A percentile compares a stretch with the other conserved stretches of the same genome.
These are phyloP conservation scores for Noturus placidus DNA, from an alignment of 2,113 vertebrate genomes.

Conservation along the genomic window DNA sequence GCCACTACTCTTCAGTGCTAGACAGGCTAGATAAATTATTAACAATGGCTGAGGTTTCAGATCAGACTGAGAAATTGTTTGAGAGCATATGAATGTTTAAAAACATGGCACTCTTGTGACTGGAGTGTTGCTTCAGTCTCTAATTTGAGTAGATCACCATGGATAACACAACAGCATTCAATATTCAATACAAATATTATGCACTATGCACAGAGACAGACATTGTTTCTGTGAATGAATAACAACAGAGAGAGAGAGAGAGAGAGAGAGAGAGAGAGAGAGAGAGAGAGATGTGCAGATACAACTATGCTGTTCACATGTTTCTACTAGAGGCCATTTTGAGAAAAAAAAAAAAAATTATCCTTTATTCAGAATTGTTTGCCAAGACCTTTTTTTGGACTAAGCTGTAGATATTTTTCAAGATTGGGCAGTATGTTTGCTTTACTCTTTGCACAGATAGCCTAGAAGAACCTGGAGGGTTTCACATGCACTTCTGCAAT, in stretches of 20 bases:
- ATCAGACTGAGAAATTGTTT: slow-evolving; percentile 74
- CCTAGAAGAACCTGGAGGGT: neutral
- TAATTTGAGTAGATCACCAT: slow-evolving; percentile 64
- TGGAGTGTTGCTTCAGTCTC: slow-evolving; percentile 57
- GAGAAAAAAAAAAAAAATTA: slow-evolving; percentile 38
- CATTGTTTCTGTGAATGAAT: slow-evolving; percentile 20
- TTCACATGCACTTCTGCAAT: slow-evolving; percentile 5
- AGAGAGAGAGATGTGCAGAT: neutral
- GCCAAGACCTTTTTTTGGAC: neutral
- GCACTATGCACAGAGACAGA: slow-evolving; percentile 9
- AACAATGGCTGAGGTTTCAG: slow-evolving; percentile 64
- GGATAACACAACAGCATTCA: slow-evolving; percentile 53
- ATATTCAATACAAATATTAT: slow-evolving; percentile 56
- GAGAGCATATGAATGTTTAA: slow-evolving; percentile 74
- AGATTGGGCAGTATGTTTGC: neutral
- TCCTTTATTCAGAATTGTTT: slow-evolving; percentile 18
- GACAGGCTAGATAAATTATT: slow-evolving; percentile 68
- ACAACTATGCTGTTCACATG: neutral
- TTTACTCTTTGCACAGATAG: slow-evolving; percentile 26
- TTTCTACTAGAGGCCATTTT: slow-evolving; percentile 32
- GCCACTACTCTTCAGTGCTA: slow-evolving; percentile 54
- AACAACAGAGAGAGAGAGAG: neutral
- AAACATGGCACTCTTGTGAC: slow-evolving; percentile 63
- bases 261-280: slow-evolving; percentile 1
- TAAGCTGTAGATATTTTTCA: neutral